These are phyloP conservation scores for Tyria jacobaeae DNA, from an alignment of 2,888 invertebrate species.

Conservation along the genomic window DNA sequence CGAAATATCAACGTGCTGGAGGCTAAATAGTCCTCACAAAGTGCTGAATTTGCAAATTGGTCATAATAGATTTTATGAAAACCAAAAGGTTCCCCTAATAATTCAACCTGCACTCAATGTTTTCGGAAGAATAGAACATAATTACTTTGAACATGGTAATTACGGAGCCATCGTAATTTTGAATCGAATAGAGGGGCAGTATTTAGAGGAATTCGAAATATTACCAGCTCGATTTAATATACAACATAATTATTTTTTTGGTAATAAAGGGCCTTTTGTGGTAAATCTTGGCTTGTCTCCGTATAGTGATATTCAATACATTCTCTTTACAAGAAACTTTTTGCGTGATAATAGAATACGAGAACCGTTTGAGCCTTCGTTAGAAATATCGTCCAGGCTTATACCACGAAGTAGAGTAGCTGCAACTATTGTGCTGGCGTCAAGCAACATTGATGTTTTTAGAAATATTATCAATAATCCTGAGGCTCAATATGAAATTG, in stretches of 20 bases:
- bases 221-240: conserved; percentile 90
- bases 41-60: conserved; percentile 91
- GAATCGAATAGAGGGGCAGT: conserved; percentile 88
- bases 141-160: conserved; percentile 93
- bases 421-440: conserved; percentile 96
- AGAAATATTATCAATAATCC: conserved; percentile 97
- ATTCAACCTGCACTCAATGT: conserved; percentile 94
- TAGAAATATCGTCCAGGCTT: conserved; percentile 89
- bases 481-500: conserved; percentile 96
- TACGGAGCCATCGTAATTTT: conserved; percentile 94
- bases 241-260: conserved; percentile 95
- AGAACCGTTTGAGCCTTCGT: conserved; percentile 92
- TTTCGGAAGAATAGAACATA: conserved; percentile 93
- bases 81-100: conserved; percentile 91
- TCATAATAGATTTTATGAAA: conserved; percentile 93
- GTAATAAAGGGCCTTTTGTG: conserved; percentile 95
- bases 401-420: conserved; percentile 97
- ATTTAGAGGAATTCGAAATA: conserved; percentile 92
- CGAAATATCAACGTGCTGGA: conserved; percentile 95
- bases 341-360: conserved; percentile 94
- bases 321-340: conserved; percentile 95
- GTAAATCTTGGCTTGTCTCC: conserved; percentile 95
- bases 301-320: conserved; percentile 92
- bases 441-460: conserved; percentile 94
- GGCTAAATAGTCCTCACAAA: conserved; percentile 79